Evolutionary conservation across 1,140 invertebrate species (phyloP), one percentile per base, ranked within the genome.

Genomic region (Drosophila virilis): DNA sequence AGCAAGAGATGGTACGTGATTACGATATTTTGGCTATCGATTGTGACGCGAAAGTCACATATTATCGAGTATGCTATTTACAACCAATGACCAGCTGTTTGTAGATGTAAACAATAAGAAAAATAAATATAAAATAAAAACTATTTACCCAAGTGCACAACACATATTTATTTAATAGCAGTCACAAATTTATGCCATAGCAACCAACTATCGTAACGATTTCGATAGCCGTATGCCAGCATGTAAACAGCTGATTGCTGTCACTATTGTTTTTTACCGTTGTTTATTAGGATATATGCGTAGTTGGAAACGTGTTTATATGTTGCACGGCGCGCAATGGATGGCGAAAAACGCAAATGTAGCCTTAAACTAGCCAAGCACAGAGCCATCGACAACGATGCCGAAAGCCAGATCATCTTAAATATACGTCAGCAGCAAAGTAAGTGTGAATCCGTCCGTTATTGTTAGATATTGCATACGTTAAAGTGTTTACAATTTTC

Each of bases 201-300:
- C 4, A 40, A n/a, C 6, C 4, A 42, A 7, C 15, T 55, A 38
- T 38, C 15, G 8, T 9, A 32, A 37, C 28, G 55, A n/a, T 40
- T 33, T 55, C 33, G 62, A 66, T 57, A 15, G 15, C 0, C 6
- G 3, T 13, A n/a, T 12, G 13, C 6, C 7, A 32, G 15, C 0
- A 17, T 13, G 22, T 9, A 38, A 59, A 37, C 69, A 72, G 62
- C 69, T 67, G 50, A 17, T 46, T 37, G 12, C 22, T n/a, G 28
- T 9, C n/a, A 10, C 22, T 4, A 10, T 15, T 45, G 13, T 37
- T 45, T 17, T 54, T 6, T 65, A 43, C 50, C 35, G 59, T 65
- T 65, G 51, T 40, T 55, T 40, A 43, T 9, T 28, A 55, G 40
- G 7, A 12, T 13, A 12, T 50, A 71, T 57, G 68, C 37, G 5